phyloP scores from a whole-genome alignment of 1,140 invertebrate genomes.

The Drosophila seguyi region DNA sequence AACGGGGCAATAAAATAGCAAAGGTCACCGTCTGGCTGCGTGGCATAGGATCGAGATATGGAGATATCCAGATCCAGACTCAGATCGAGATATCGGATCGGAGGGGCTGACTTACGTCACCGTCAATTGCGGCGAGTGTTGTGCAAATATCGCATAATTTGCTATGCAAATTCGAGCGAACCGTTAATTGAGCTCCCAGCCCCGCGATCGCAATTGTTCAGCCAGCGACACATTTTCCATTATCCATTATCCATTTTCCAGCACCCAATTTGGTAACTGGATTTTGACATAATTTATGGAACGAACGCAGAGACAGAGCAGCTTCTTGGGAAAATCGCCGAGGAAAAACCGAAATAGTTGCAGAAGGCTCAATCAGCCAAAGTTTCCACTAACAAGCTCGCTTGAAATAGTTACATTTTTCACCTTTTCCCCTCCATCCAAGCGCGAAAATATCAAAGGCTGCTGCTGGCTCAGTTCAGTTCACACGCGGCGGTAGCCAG shows the following conservation, averaged over 20 bases:
- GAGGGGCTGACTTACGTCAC: conserved; percentile 53
- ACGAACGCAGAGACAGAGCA: conserved; percentile 32
- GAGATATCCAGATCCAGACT: conserved; percentile 21
- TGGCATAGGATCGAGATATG: conserved; percentile 38
- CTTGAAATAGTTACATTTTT: conserved; percentile 30
- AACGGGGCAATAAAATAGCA: conserved; percentile 32
- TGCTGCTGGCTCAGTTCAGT: conserved; percentile 67
- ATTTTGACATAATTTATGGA: conserved; percentile 79
- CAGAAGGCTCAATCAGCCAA: conserved; percentile 73
- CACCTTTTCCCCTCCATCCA: not conserved
- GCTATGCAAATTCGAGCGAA: conserved; percentile 78
- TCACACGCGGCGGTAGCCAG: conserved; percentile 64
- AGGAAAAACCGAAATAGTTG: conserved; percentile 42
- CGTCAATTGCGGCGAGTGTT: conserved; percentile 46
- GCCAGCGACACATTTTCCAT: conserved; percentile 55
- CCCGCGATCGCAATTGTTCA: conserved; percentile 62
- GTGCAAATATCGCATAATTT: conserved; percentile 83
- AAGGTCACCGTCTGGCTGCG: conserved; percentile 67
- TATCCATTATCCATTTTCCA: conserved; percentile 24
- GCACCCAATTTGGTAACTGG: conserved; percentile 83
- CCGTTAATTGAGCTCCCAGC: conserved; percentile 71
- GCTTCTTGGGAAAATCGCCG: conserved; percentile 30
- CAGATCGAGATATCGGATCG: not conserved
- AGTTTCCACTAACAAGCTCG: conserved; percentile 73
- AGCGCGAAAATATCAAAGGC: conserved; percentile 78